Evolutionary conservation across 2,113 vertebrate genomes (phyloP).

Genomic region (Erythrolamprus reginae): DNA sequence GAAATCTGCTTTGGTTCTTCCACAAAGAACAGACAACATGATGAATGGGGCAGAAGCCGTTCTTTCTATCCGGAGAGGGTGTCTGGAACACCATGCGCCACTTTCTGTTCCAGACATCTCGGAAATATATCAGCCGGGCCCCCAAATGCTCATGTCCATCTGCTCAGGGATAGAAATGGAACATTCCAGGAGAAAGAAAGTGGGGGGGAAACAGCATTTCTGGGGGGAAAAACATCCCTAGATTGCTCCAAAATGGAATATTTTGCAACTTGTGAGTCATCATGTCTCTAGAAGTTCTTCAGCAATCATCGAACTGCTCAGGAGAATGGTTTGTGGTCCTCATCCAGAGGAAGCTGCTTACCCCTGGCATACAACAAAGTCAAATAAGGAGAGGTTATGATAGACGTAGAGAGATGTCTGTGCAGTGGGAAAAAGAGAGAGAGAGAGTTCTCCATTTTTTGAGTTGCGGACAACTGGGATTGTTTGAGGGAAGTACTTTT

Average conservation of each 20-base stretch:
- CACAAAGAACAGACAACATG: neutral
- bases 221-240: neutral
- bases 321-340: neutral
- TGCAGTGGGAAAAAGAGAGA: neutral
- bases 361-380: neutral
- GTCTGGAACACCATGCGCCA: neutral
- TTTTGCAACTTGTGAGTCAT: neutral
- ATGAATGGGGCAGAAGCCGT: neutral
- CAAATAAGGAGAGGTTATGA: neutral
- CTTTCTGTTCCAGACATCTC: neutral
- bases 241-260: neutral
- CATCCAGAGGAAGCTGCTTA: neutral
- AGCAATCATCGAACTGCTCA: neutral
- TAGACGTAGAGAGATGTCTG: neutral
- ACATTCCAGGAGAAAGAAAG: neutral
- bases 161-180: neutral
- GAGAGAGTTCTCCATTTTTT: neutral
- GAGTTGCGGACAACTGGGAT: neutral
- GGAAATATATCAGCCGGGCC: neutral
- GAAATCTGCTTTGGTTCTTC: neutral
- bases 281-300: neutral
- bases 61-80: neutral
- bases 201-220: neutral
- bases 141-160: neutral
- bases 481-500: neutral